Evolutionary conservation across 2,113 vertebrate genomes (phyloP).

Genomic region (Opisthocomus hoazin): DNA sequence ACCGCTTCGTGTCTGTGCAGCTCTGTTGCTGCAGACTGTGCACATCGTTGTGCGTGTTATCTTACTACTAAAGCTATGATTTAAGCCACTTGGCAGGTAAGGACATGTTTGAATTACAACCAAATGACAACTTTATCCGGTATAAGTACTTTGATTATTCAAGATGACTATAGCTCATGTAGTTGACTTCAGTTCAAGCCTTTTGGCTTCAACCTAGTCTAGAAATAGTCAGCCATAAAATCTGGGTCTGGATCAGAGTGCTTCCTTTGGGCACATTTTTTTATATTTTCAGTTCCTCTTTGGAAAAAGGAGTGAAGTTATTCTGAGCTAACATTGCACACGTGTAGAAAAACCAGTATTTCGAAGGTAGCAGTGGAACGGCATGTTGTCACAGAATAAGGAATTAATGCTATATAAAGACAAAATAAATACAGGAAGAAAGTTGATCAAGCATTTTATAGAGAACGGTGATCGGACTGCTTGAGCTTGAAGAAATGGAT

Average conservation of each 20-base stretch:
- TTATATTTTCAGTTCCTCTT: not conserved
- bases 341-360: not conserved
- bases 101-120: not conserved
- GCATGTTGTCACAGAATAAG: not conserved
- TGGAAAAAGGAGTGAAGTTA: not conserved
- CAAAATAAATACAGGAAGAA: not conserved
- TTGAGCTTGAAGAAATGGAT: not conserved
- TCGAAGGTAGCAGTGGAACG: not conserved
- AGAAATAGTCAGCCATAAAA: not conserved
- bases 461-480: not conserved
- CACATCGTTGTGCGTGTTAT: rapidly evolving
- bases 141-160: not conserved
- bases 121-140: not conserved
- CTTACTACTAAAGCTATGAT: not conserved
- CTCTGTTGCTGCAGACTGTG: not conserved
- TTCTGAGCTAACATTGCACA: not conserved
- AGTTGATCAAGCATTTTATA: not conserved
- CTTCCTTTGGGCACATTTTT: not conserved
- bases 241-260: not conserved
- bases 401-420: not conserved
- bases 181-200: not conserved
- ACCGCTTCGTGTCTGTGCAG: not conserved
- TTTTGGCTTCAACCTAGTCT: not conserved
- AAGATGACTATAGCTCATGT: not conserved
- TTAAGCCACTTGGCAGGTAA: not conserved